Conservation (phyloP, 2,113 vertebrate genomes). For the Hylia prasina region DNA sequence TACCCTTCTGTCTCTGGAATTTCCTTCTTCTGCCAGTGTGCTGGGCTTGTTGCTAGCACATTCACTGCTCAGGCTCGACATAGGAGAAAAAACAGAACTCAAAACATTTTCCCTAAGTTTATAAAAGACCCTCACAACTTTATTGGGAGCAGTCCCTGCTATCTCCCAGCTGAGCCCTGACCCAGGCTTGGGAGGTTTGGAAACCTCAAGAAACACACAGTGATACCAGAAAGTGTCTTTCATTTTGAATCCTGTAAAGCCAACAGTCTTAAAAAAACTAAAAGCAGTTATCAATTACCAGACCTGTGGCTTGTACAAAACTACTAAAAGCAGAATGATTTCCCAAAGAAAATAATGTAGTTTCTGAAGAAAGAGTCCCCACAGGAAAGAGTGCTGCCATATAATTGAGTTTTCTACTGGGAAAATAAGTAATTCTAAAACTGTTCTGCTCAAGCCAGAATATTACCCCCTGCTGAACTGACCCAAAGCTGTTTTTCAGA, state of each 20-base stretch:
- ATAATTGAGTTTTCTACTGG: background rate
- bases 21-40: background rate
- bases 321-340: background rate
- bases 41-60: background rate
- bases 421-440: constrained; percentile 25
- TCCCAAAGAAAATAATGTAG: background rate
- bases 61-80: background rate
- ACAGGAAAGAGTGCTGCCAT: background rate
- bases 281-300: background rate
- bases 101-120: background rate
- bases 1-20: background rate
- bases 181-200: background rate
- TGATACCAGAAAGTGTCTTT: background rate
- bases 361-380: background rate
- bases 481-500: constrained; percentile 14
- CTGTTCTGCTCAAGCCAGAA: background rate
- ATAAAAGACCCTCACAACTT: background rate
- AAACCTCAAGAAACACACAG: background rate
- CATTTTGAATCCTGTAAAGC: background rate
- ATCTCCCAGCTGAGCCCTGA: background rate
- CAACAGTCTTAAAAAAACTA: background rate
- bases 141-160: background rate
- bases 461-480: background rate
- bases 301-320: background rate
- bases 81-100: background rate